Percentiles rank a stretch among this genome's conserved stretches.
These are phyloP conservation scores for Artemia franciscana DNA, from an alignment of 1,140 invertebrate species.

Conservation along the genomic window DNA sequence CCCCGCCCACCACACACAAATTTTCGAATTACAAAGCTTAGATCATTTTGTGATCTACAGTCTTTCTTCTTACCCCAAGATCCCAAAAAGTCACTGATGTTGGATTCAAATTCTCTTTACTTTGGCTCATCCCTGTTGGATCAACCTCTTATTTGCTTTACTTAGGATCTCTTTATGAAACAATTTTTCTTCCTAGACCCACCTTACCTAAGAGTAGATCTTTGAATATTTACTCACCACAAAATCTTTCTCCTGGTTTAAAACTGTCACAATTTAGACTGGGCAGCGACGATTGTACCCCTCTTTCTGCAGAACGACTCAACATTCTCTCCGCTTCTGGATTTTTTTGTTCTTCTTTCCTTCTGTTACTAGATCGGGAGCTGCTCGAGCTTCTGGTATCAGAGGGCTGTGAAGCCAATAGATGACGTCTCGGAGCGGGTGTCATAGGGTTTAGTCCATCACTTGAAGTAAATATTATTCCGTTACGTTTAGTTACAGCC, in stretches of 20 bases:
- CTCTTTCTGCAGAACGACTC: background rate
- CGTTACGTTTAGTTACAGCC: background rate
- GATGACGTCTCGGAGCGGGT: background rate
- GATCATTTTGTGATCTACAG: too few species aligned
- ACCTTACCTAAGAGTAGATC: too few species aligned
- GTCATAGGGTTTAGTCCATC: background rate
- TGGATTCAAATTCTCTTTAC: too few species aligned
- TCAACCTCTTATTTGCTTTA: too few species aligned
- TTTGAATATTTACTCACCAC: too few species aligned
- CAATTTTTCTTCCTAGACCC: too few species aligned
- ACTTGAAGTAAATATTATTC: background rate
- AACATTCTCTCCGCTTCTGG: background rate
- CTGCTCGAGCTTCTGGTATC: background rate
- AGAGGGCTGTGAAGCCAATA: background rate
- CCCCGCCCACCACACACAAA: too few species aligned
- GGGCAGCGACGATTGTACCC: background rate
- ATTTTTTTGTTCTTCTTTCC: background rate
- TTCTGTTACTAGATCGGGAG: background rate
- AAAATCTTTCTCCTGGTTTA: background rate
- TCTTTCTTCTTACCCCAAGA: too few species aligned
- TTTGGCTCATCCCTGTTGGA: too few species aligned
- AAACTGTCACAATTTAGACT: background rate
- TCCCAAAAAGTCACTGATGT: too few species aligned
- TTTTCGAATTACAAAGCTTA: too few species aligned
- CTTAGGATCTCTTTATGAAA: too few species aligned